These are phyloP conservation scores for Melikaiella ostensackeni DNA, from an alignment of 2,888 invertebrate genomes.

Conservation along the genomic window DNA sequence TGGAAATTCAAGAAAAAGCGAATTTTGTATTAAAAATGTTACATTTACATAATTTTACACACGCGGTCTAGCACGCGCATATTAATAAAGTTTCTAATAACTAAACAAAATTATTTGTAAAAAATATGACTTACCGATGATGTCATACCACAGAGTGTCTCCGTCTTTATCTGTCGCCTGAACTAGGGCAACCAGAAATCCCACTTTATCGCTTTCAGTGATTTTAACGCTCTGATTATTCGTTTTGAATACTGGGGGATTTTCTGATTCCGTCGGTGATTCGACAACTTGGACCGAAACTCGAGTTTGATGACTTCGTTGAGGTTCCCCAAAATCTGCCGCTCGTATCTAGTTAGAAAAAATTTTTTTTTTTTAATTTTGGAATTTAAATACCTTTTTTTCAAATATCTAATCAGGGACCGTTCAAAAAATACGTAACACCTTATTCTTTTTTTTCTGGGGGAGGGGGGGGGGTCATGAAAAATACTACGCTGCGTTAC, in stretches of 20 bases:
- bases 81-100: slow-evolving; percentile 20
- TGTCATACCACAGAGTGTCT: slow-evolving; percentile 94
- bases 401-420: not conserved
- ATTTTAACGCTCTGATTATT: slow-evolving; percentile 84
- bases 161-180: slow-evolving; percentile 92
- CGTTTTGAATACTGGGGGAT: slow-evolving; percentile 82
- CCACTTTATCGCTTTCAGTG: slow-evolving; percentile 92
- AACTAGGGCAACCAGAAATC: slow-evolving; percentile 90
- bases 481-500: no score
- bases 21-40: no score
- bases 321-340: slow-evolving; percentile 87
- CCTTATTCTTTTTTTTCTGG: no score
- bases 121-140: slow-evolving; percentile 83
- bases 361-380: slow-evolving; percentile 36
- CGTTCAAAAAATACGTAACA: no score
- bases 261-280: slow-evolving; percentile 80
- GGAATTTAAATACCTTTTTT: not conserved
- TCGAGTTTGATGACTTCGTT: slow-evolving; percentile 86
- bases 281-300: slow-evolving; percentile 85
- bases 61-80: no score
- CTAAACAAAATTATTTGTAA: slow-evolving; percentile 6
- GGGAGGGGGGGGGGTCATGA: no score
- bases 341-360: slow-evolving; percentile 84
- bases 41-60: no score
- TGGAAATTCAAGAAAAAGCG: no score